These are phyloP conservation scores for Phasianus colchicus DNA, from an alignment of 2,113 vertebrate species.

Conservation along the genomic window DNA sequence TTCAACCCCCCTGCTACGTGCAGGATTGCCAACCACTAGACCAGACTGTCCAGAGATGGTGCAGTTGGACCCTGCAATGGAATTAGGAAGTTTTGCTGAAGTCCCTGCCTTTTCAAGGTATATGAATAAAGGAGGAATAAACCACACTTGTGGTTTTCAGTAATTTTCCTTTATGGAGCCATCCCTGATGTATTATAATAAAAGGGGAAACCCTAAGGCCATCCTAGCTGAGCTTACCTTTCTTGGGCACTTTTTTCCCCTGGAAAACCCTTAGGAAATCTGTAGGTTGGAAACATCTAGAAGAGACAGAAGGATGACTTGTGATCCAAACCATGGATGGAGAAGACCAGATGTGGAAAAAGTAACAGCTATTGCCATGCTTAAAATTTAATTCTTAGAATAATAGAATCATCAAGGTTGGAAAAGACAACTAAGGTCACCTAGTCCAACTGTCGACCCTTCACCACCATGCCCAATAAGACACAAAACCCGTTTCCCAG, in stretches of 20 bases:
- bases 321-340: neutral
- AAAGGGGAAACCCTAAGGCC: neutral
- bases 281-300: neutral
- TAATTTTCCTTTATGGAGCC: neutral
- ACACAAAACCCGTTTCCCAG: neutral
- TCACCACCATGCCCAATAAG: no score
- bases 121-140: neutral
- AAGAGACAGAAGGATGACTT: neutral
- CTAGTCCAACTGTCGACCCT: no score
- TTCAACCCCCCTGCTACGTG: no score
- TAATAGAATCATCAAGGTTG: no score
- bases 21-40: no score
- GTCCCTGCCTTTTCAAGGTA: neutral
- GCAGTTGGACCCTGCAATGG: neutral
- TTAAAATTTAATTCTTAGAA: neutral
- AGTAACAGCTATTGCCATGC: neutral
- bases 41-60: no score
- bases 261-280: neutral
- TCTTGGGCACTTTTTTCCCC: neutral
- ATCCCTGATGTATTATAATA: no score
- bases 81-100: neutral
- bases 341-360: neutral
- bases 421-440: no score
- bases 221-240: neutral
- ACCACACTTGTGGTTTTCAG: neutral